Evolutionary conservation across 2,888 invertebrate species (phyloP).

Genomic region (Stenodera caucasica): DNA sequence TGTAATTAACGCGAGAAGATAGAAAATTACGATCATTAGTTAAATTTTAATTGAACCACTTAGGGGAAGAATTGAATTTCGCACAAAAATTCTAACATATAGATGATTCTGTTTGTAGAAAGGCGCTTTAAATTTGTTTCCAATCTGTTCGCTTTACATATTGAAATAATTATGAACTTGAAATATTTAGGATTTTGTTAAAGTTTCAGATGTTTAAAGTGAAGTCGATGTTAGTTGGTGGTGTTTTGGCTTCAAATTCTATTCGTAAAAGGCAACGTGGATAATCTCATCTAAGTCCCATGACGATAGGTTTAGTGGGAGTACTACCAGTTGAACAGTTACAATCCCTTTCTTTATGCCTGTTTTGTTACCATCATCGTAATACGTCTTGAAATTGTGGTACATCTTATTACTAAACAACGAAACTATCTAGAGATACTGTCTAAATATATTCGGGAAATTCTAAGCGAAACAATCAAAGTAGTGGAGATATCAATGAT

Average conservation of each 20-base stretch:
- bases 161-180: neutral
- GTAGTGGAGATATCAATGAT: neutral
- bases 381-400: conserved; percentile 36
- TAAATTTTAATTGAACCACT: neutral
- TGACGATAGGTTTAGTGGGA: conserved; percentile 31
- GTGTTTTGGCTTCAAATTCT: neutral
- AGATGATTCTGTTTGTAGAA: too few species aligned
- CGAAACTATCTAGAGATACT: conserved; percentile 27
- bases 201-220: neutral
- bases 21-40: neutral
- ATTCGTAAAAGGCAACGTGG: conserved; percentile 7
- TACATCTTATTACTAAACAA: conserved; percentile 33
- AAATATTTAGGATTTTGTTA: neutral
- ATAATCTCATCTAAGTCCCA: conserved; percentile 30
- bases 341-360: conserved; percentile 27
- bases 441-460: neutral
- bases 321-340: conserved; percentile 30
- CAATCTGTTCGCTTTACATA: neutral
- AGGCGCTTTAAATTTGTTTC: too few species aligned
- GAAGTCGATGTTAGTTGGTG: neutral
- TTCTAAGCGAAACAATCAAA: too few species aligned
- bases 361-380: conserved; percentile 36
- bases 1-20: neutral
- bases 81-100: neutral
- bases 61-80: neutral